Conservation (phyloP, 2,888 invertebrate genomes). For the Polietes domitor region DNA sequence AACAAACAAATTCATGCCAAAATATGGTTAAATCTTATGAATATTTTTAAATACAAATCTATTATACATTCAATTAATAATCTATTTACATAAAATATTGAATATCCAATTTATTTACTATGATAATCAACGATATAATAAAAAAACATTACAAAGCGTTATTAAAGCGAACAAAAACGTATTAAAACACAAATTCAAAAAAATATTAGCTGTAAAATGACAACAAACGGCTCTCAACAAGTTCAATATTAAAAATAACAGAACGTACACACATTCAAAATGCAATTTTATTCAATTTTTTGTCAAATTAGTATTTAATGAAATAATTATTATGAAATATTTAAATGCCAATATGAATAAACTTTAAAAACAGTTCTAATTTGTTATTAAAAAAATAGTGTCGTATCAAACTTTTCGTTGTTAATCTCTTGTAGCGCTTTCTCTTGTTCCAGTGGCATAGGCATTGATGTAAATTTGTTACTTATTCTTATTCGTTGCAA, state of each 20-base stretch:
- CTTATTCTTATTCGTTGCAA: background rate
- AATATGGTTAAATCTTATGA: slow-evolving; percentile 39
- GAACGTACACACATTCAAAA: background rate
- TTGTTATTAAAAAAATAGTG: too few species aligned
- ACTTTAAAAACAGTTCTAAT: slow-evolving; percentile 1
- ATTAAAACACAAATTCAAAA: background rate
- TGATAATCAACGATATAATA: background rate
- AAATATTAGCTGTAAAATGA: background rate
- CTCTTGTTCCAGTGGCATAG: too few species aligned
- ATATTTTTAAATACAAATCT: slow-evolving; percentile 18
- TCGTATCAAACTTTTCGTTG: too few species aligned
- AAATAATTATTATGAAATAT: slow-evolving; percentile 30
- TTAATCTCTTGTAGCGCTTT: too few species aligned
- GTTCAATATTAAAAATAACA: slow-evolving; percentile 1
- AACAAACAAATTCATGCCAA: slow-evolving; percentile 38
- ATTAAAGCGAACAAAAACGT: background rate
- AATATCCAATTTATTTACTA: background rate
- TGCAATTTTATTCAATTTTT: slow-evolving; percentile 53
- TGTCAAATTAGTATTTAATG: slow-evolving; percentile 41
- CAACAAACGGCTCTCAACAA: slow-evolving; percentile 35
- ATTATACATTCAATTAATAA: slow-evolving; percentile 8
- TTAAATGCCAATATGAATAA: slow-evolving; percentile 34
- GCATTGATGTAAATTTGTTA: too few species aligned
- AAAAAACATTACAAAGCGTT: background rate
- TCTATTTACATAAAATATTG: slow-evolving; percentile 22